Evolutionary conservation across 2,113 vertebrate genomes (phyloP).

Genomic region (Solea senegalensis): DNA sequence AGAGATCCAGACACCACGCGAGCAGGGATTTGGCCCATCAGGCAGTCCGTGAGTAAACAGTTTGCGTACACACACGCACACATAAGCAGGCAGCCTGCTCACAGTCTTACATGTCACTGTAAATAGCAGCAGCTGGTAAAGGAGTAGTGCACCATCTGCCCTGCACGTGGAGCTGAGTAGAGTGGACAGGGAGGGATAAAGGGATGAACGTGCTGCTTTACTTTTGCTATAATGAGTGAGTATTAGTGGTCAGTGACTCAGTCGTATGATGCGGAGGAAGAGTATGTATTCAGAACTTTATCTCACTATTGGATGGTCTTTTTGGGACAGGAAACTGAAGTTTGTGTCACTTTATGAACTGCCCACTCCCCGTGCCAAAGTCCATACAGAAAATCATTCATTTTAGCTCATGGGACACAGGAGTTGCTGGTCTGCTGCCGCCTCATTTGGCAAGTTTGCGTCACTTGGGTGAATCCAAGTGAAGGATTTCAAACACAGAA

Average conservation of each 20-base stretch:
- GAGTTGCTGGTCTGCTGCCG: no score
- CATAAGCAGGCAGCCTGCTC: constrained; percentile 8
- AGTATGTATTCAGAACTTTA: no score
- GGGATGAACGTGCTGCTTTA: constrained; percentile 22
- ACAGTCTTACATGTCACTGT: constrained; percentile 26
- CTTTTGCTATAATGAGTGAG: constrained; percentile 28
- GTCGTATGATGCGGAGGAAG: background rate
- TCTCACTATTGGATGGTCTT: no score
- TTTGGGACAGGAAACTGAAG: no score
- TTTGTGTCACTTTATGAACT: no score
- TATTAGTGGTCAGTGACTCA: constrained; percentile 61
- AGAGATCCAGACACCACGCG: constrained; percentile 18
- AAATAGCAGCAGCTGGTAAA: constrained; percentile 59
- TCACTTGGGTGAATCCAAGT: no score
- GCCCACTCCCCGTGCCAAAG: no score
- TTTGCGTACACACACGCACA: constrained; percentile 16
- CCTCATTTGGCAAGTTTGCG: no score
- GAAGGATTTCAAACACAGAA: no score
- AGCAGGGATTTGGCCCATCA: background rate
- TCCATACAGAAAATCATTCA: no score
- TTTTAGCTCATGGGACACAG: no score
- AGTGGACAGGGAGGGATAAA: constrained; percentile 24
- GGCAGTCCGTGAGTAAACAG: constrained; percentile 25
- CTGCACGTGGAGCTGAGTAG: constrained; percentile 46
- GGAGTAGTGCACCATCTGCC: constrained; percentile 55